phyloP scores from a whole-genome alignment of 2,888 invertebrate species.

The Eupithecia pulchellata region DNA sequence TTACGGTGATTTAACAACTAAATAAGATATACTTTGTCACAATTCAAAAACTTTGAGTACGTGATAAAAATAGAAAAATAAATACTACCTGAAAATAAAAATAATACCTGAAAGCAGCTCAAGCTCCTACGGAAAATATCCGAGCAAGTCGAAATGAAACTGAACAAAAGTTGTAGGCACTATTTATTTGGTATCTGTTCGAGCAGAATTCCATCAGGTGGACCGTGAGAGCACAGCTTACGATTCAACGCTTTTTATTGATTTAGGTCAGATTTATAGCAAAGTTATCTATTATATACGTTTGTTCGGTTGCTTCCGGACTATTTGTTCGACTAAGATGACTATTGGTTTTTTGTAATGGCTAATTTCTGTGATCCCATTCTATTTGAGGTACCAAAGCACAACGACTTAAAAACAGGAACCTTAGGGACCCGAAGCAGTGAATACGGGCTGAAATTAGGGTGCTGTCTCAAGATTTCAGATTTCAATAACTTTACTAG shows the following conservation, averaged over 20 bases:
- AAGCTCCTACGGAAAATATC: constrained; percentile 11
- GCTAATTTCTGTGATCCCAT: not conserved
- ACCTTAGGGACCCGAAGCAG: too few species aligned
- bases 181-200: constrained; percentile 12
- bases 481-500: too few species aligned
- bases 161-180: constrained; percentile 24
- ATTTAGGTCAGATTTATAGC: constrained; percentile 11
- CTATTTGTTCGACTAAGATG: not conserved
- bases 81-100: too few species aligned
- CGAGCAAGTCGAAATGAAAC: constrained; percentile 8
- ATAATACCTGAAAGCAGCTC: not conserved
- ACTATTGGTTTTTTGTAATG: not conserved
- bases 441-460: not conserved
- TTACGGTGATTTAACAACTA: not conserved
- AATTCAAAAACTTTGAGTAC: not conserved
- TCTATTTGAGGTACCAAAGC: not conserved
- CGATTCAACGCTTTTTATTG: constrained; percentile 25
- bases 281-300: constrained; percentile 5
- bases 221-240: constrained; percentile 14
- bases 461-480: too few species aligned
- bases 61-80: not conserved
- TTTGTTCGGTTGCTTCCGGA: not conserved
- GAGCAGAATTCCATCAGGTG: constrained; percentile 16
- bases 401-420: not conserved
- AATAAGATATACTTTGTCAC: not conserved